These are phyloP conservation scores for Medauroidea extradentata DNA, from an alignment of 1,140 invertebrate species.

Conservation along the genomic window DNA sequence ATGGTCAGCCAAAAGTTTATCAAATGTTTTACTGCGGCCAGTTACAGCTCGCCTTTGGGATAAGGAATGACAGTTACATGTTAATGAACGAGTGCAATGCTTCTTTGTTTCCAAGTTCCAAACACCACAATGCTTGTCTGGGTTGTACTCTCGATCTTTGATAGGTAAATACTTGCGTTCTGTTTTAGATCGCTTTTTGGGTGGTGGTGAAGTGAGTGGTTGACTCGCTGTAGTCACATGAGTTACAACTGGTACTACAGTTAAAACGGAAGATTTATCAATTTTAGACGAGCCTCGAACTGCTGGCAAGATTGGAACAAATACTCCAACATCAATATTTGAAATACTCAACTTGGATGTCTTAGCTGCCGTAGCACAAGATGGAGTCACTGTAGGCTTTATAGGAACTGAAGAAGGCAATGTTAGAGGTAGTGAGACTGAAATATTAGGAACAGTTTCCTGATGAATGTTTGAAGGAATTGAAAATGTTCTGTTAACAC, in stretches of 20 bases:
- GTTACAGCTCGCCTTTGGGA: slow-evolving; percentile 66
- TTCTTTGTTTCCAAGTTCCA: slow-evolving; percentile 60
- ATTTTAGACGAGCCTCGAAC: slow-evolving; percentile 31
- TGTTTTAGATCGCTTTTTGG: slow-evolving; percentile 48
- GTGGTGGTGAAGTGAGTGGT: slow-evolving; percentile 26
- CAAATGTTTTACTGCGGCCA: slow-evolving; percentile 71
- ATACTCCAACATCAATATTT: neutral
- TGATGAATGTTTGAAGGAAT: slow-evolving; percentile 15
- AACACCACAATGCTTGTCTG: slow-evolving; percentile 78
- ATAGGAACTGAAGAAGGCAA: slow-evolving; percentile 41
- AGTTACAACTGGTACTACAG: slow-evolving; percentile 40
- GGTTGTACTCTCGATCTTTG: slow-evolving; percentile 70
- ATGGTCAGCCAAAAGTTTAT: slow-evolving; percentile 72
- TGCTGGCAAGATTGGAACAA: slow-evolving; percentile 24
- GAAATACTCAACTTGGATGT: neutral
- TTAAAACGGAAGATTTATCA: slow-evolving; percentile 24
- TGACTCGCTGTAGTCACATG: slow-evolving; percentile 17
- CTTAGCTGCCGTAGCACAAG: slow-evolving; percentile 2
- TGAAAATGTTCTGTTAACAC: slow-evolving; percentile 38
- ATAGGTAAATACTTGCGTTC: slow-evolving; percentile 45
- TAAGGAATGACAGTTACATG: slow-evolving; percentile 79
- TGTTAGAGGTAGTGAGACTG: slow-evolving; percentile 35
- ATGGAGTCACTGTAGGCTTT: slow-evolving; percentile 31
- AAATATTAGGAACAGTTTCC: slow-evolving; percentile 13
- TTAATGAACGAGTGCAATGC: slow-evolving; percentile 74